phyloP scores from a whole-genome alignment of 1,140 invertebrate genomes.

The Drosophila oshimai region DNA sequence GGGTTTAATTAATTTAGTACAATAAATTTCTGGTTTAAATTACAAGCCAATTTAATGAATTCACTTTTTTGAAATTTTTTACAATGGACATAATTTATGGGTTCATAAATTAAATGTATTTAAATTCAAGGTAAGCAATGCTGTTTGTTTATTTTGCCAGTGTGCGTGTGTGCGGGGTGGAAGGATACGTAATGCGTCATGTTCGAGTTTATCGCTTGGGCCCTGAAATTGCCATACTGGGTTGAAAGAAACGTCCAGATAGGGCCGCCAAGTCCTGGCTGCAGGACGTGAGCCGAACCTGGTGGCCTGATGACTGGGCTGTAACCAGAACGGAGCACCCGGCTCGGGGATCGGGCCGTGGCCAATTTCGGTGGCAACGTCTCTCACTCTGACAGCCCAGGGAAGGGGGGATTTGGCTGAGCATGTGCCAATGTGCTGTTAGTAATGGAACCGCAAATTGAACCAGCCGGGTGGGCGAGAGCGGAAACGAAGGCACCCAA shows the following conservation, averaged over 20 bases:
- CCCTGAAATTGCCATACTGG: constrained; percentile 47
- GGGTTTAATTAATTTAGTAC: too few species aligned
- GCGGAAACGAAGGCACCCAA: constrained; percentile 10
- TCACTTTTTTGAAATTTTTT: too few species aligned
- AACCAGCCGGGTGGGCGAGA: constrained; percentile 32
- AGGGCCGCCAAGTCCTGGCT: constrained; percentile 1
- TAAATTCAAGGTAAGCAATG: not conserved
- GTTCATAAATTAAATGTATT: not conserved
- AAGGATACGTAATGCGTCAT: constrained; percentile 57
- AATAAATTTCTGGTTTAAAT: too few species aligned
- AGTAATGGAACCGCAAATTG: constrained; percentile 77
- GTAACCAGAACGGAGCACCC: constrained; percentile 1
- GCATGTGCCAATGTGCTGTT: constrained; percentile 67
- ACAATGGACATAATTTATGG: too few species aligned
- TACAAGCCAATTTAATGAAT: too few species aligned
- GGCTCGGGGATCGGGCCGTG: constrained; percentile 12
- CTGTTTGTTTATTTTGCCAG: not conserved
- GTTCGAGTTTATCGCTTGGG: constrained; percentile 53
- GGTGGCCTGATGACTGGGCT: constrained; percentile 41
- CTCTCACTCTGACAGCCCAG: constrained; percentile 30
- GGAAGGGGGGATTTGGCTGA: not conserved
- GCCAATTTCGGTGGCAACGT: constrained; percentile 31
- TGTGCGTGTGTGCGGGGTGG: constrained; percentile 2
- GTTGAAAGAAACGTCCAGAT: constrained; percentile 12
- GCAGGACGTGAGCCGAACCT: constrained; percentile 37